phyloP scores from a whole-genome alignment of 2,888 invertebrate genomes.

The Argynnis bischoffii region DNA sequence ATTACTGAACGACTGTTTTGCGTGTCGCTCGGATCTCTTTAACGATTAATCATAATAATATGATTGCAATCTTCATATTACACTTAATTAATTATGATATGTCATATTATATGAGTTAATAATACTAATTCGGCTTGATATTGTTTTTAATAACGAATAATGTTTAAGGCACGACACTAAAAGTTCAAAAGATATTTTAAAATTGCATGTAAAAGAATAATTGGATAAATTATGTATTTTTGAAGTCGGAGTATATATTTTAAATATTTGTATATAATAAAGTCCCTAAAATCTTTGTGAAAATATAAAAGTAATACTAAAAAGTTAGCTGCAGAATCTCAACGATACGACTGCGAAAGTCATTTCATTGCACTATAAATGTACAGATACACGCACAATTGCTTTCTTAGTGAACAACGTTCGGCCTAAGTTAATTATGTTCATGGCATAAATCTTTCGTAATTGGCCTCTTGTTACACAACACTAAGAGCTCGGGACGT shows the following conservation, averaged over 20 bases:
- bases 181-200: neutral
- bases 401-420: constrained; percentile 77
- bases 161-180: no score
- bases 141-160: neutral
- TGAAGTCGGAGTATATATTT: no score
- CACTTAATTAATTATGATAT: constrained; percentile 1
- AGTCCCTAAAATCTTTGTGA: no score
- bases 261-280: no score
- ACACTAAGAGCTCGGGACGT: constrained; percentile 77
- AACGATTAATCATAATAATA: constrained; percentile 39
- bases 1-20: constrained; percentile 74
- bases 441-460: constrained; percentile 81
- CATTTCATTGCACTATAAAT: constrained; percentile 27
- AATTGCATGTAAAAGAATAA: neutral
- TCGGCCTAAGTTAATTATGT: constrained; percentile 83
- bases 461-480: constrained; percentile 82
- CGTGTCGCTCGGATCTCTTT: constrained; percentile 58
- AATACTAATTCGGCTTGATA: no score
- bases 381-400: constrained; percentile 56
- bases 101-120: neutral
- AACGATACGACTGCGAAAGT: constrained; percentile 9
- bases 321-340: neutral
- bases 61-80: constrained; percentile 24
- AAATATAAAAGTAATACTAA: neutral
- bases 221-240: no score